Conservation (phyloP, 1,140 invertebrate genomes). For the Leptoteleia sp. region DNA sequence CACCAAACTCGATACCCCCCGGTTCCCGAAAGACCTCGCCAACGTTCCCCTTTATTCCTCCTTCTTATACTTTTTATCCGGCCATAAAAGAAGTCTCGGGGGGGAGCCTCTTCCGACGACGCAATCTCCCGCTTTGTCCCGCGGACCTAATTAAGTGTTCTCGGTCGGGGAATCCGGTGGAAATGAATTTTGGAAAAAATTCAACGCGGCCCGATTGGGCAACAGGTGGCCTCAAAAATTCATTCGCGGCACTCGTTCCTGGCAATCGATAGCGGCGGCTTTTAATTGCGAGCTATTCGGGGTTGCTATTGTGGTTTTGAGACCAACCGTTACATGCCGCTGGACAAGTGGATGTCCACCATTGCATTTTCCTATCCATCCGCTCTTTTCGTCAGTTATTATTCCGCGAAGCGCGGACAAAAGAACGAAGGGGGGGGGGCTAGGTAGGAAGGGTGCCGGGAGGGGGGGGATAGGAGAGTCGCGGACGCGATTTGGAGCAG, state of each 20-base stretch:
- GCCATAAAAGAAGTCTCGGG: constrained; percentile 14
- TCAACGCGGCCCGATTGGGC: constrained; percentile 1
- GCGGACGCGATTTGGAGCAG: constrained; percentile 28
- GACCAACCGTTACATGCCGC: not conserved
- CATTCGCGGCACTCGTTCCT: constrained; percentile 27
- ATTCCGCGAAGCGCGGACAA: constrained; percentile 3
- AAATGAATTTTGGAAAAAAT: constrained; percentile 38
- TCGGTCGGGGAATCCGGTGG: not conserved
- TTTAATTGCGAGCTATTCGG: constrained; percentile 42
- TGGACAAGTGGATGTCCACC: too few species aligned
- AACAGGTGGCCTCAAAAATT: constrained; percentile 49
- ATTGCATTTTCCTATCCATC: not conserved
- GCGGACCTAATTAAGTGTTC: constrained; percentile 31
- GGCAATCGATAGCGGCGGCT: constrained; percentile 26
- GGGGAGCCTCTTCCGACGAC: constrained; percentile 9
- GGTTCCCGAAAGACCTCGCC: constrained; percentile 3
- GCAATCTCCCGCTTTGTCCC: constrained; percentile 18
- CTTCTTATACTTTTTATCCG: constrained; percentile 31
- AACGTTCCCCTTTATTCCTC: not conserved
- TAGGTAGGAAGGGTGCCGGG: too few species aligned
- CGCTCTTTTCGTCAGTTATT: constrained; percentile 8
- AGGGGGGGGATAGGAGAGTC: not conserved
- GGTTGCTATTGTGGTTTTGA: constrained; percentile 9
- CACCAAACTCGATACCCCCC: too few species aligned
- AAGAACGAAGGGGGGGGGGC: too few species aligned